A percentile compares a stretch with the other conserved stretches of the same genome.
Evolutionary conservation across 2,113 vertebrate genomes (phyloP).

Genomic region (Petaurus breviceps): DNA sequence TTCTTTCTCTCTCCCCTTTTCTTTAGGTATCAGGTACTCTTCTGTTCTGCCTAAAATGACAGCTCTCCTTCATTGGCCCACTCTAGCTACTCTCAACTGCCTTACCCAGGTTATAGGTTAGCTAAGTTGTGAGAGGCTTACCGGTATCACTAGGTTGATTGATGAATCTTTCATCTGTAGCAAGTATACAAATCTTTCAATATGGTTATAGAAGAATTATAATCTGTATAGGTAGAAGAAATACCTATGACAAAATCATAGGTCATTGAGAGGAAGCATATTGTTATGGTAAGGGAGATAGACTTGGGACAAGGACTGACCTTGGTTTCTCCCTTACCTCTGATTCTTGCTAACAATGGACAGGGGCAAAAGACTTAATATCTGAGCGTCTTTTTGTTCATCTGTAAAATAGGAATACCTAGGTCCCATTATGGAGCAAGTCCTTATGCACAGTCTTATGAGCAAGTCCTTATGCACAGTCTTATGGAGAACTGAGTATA

Average conservation of each 20-base stretch:
- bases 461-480: background rate
- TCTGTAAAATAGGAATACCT: conserved; percentile 1
- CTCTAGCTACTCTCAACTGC: background rate
- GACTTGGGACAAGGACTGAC: background rate
- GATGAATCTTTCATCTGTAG: background rate
- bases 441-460: background rate
- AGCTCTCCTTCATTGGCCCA: background rate
- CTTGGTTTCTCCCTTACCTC: background rate
- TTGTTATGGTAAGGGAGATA: background rate
- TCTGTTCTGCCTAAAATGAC: background rate
- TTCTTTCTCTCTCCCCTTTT: background rate
- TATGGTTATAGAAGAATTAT: background rate
- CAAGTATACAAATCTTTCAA: background rate
- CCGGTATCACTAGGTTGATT: no score
- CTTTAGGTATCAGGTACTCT: background rate
- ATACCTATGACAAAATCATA: background rate
- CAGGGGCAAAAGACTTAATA: background rate
- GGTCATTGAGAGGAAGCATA: background rate
- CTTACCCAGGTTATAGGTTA: background rate
- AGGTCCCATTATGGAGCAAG: background rate
- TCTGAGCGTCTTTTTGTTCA: background rate
- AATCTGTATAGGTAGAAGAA: background rate
- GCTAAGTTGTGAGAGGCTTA: background rate
- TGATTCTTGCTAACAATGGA: background rate
- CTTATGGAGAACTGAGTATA: background rate